Evolutionary conservation across 2,888 invertebrate species (phyloP).

Genomic region (Fabriciana adippe): DNA sequence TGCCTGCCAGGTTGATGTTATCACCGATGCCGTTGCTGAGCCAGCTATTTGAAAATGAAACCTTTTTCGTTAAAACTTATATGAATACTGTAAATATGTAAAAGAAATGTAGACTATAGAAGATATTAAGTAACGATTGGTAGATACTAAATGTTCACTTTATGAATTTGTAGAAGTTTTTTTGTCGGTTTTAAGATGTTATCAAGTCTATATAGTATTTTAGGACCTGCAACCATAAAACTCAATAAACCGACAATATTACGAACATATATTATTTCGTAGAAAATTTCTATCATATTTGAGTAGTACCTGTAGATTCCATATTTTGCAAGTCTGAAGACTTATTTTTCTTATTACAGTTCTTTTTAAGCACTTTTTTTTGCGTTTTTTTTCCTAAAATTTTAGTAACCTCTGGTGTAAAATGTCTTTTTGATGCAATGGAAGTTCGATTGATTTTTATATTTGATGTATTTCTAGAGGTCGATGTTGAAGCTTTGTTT

Average conservation of each 20-base stretch:
- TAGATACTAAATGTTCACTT: too few relatives aligned
- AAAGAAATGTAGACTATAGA: too few relatives aligned
- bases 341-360: not conserved
- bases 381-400: not conserved
- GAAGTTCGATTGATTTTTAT: slow-evolving; percentile 39
- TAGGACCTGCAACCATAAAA: not conserved
- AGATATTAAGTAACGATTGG: too few relatives aligned
- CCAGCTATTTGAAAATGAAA: too few relatives aligned
- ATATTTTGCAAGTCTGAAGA: too few relatives aligned
- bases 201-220: not conserved
- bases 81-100: too few relatives aligned
- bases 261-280: not conserved
- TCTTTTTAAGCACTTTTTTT: not conserved
- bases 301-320: too few relatives aligned
- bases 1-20: too few relatives aligned
- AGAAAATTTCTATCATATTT: too few relatives aligned
- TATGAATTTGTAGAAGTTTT: too few relatives aligned
- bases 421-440: slow-evolving; percentile 9
- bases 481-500: slow-evolving; percentile 18
- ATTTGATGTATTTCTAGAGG: slow-evolving; percentile 44
- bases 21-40: too few relatives aligned
- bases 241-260: not conserved
- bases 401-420: not conserved
- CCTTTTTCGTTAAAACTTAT: too few relatives aligned
- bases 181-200: not conserved